phyloP scores from a whole-genome alignment of 2,797 vertebrate species.

The Sternotherus odoratus region DNA sequence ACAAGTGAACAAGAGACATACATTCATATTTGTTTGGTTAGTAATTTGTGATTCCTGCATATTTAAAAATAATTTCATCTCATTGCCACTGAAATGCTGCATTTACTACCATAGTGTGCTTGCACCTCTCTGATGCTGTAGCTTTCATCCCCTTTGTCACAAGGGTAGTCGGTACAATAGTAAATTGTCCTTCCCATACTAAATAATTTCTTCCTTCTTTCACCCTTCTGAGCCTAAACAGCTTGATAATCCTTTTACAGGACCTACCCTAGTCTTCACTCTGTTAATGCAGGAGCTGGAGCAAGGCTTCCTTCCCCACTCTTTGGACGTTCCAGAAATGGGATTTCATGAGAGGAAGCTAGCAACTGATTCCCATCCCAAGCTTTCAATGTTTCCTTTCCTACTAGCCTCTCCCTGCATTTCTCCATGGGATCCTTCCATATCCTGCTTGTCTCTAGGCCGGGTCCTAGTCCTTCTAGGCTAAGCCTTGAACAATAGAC shows the following conservation, averaged over 20 bases:
- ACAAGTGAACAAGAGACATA: not conserved
- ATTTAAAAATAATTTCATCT: not conserved
- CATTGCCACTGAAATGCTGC: not conserved
- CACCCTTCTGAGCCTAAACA: too few relatives aligned
- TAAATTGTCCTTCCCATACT: too few relatives aligned
- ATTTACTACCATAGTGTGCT: not conserved
- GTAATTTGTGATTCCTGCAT: constrained; percentile 10
- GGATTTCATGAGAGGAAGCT: too few relatives aligned
- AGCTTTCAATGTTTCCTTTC: not conserved
- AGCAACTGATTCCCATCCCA: not conserved
- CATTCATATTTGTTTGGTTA: not conserved
- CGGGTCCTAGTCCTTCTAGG: not conserved
- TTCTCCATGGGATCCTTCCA: not conserved
- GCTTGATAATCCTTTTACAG: too few relatives aligned
- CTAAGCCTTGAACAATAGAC: not conserved
- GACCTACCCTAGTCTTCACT: too few relatives aligned
- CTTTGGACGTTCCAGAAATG: too few relatives aligned
- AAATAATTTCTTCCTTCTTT: too few relatives aligned
- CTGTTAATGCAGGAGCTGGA: too few relatives aligned
- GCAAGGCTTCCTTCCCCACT: too few relatives aligned
- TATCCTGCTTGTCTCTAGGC: not conserved
- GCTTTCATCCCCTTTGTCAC: too few relatives aligned
- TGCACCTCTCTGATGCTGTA: too few relatives aligned
- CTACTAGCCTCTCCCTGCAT: not conserved
- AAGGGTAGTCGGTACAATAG: too few relatives aligned